Evolutionary conservation across 2,888 invertebrate species (phyloP).

Genomic region (Caenorhabditis plicata): DNA sequence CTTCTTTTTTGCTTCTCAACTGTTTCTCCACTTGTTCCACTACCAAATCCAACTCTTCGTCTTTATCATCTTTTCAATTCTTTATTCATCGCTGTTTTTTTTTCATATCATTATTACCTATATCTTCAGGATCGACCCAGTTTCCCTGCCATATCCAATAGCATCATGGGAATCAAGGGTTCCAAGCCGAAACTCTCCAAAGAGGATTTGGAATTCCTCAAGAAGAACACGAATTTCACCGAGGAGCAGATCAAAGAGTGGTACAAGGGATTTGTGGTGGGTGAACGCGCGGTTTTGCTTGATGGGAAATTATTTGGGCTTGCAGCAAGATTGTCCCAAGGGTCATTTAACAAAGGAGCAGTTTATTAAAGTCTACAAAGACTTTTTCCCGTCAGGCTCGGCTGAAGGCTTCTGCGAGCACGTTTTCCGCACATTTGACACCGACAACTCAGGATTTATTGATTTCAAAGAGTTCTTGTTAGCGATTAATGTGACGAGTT

Average conservation of each 20-base stretch:
- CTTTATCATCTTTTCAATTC: constrained; percentile 12
- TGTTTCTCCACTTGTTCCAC: constrained; percentile 1
- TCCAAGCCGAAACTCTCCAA: constrained; percentile 66
- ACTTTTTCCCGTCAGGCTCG: constrained; percentile 66
- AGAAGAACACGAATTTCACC: constrained; percentile 94
- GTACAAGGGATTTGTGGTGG: constrained; percentile 99
- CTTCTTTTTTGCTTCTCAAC: no score
- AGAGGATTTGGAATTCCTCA: constrained; percentile 97
- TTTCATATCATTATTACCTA: constrained; percentile 1
- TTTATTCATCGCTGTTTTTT: constrained; percentile 1
- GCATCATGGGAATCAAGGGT: constrained; percentile 63
- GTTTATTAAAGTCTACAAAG: constrained; percentile 66
- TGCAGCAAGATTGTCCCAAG: constrained; percentile 67
- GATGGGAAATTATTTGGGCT: constrained; percentile 7
- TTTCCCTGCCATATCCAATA: constrained; percentile 11
- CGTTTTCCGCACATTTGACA: constrained; percentile 69
- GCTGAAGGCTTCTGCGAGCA: constrained; percentile 67
- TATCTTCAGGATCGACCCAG: constrained; percentile 6
- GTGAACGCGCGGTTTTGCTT: constrained; percentile 57
- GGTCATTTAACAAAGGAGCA: constrained; percentile 66
- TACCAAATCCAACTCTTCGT: constrained; percentile 7
- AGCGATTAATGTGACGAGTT: constrained; percentile 95
- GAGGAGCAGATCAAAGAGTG: constrained; percentile 99
- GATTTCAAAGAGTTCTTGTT: constrained; percentile 82
- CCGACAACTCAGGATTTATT: constrained; percentile 94